A percentile compares a stretch with the other conserved stretches of the same genome.
Evolutionary conservation across 64 coral and sea anemone species (phyloP).

Genomic region (Stichodactyla mertensii): DNA sequence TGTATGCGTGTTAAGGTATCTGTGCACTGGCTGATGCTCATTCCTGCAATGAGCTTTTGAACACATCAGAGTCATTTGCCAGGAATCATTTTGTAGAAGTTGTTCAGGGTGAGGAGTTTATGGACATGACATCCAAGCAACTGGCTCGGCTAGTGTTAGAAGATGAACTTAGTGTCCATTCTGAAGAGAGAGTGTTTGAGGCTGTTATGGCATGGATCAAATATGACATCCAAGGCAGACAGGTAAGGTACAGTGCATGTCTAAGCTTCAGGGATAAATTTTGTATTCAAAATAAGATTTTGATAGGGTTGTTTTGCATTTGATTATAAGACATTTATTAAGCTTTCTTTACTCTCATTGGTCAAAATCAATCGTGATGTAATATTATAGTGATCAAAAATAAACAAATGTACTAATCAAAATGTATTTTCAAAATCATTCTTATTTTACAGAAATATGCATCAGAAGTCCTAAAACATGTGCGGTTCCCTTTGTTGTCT

Average conservation of each 20-base stretch:
- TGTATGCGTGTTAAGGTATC: conserved; percentile 68
- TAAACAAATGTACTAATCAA: not conserved
- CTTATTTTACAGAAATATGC: conserved; percentile 49
- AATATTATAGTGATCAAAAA: no score
- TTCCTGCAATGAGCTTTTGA: conserved; percentile 67
- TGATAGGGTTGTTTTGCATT: no score
- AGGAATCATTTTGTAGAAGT: conserved; percentile 93
- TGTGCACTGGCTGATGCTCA: conserved; percentile 83
- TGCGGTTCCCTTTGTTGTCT: conserved; percentile 74
- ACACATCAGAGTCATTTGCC: conserved; percentile 68
- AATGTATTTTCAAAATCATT: not conserved
- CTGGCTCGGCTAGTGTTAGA: conserved; percentile 66
- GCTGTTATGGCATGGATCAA: conserved; percentile 96
- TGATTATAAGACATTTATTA: no score
- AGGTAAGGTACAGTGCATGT: conserved; percentile 22
- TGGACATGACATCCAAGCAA: conserved; percentile 73
- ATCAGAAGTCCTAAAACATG: conserved; percentile 71
- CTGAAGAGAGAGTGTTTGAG: conserved; percentile 93
- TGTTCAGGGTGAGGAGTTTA: conserved; percentile 92
- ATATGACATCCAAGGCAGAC: conserved; percentile 63
- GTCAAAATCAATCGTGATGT: no score
- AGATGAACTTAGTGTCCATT: conserved; percentile 85
- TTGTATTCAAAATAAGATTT: no score
- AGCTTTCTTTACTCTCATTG: no score
- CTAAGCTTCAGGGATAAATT: no score